These are phyloP conservation scores for Drosophila limbata DNA, from an alignment of 2,888 invertebrate genomes.

Conservation along the genomic window DNA sequence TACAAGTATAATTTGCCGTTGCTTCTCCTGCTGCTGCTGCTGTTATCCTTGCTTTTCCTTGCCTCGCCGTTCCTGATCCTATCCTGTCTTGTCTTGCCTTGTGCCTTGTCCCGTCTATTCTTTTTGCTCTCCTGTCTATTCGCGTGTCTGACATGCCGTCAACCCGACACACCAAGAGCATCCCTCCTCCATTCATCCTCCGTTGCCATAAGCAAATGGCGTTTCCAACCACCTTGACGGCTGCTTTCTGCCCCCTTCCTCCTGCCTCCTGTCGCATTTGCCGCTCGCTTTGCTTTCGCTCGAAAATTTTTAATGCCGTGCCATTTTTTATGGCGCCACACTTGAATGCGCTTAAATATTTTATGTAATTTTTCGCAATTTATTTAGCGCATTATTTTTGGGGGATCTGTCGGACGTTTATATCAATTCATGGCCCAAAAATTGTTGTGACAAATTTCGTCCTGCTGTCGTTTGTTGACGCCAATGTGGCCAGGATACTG, in stretches of 20 bases:
- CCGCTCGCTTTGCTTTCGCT: constrained; percentile 77
- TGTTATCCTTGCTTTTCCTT: constrained; percentile 49
- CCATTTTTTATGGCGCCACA: constrained; percentile 79
- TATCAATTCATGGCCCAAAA: constrained; percentile 68
- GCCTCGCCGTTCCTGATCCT: not conserved
- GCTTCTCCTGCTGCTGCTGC: constrained; percentile 26
- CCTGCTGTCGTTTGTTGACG: constrained; percentile 5
- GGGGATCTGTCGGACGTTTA: constrained; percentile 59
- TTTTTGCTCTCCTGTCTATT: constrained; percentile 58
- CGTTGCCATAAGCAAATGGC: constrained; percentile 40
- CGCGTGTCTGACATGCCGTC: constrained; percentile 64
- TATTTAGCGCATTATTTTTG: constrained; percentile 79
- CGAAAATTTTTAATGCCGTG: constrained; percentile 75
- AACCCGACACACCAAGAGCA: constrained; percentile 39
- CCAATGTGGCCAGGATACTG: constrained; percentile 20
- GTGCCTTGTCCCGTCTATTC: not conserved
- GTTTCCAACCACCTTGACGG: constrained; percentile 63
- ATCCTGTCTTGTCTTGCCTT: too few relatives aligned
- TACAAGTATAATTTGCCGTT: constrained; percentile 55
- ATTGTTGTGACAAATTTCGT: constrained; percentile 68
- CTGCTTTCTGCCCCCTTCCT: constrained; percentile 38
- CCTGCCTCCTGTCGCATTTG: constrained; percentile 53
- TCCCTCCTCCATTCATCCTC: not conserved
- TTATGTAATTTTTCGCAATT: constrained; percentile 82
- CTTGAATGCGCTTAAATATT: constrained; percentile 81